Evolutionary conservation across 2,797 vertebrate genomes (phyloP), one percentile per base, ranked within the genome.

Genomic region (Platyrinchus mystaceus): DNA sequence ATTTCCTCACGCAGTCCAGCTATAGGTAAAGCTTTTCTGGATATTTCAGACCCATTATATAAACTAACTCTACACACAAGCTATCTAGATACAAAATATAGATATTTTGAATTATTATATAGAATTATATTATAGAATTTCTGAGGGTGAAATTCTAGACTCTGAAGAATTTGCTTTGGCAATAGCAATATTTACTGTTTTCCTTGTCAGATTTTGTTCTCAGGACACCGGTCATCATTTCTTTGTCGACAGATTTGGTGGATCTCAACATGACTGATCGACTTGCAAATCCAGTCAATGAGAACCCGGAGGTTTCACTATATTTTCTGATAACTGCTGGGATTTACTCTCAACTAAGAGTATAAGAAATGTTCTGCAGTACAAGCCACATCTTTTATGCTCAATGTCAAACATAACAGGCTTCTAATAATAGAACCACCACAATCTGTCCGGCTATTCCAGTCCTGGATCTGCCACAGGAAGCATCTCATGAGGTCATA

Each of bases 361-460:
- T 46, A 9, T 34, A 39, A 87, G 36, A 83, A 84, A 84, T 30
- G 34, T 80, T 74, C 68, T 94, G 74, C 43, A 78, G 39, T 41
- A 90, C 0, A 0, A 92, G 28, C n/a, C 27, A 37, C 22, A 68
- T 80, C 79, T 87, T 89, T 91, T 58, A 78, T 60, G 68, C 30
- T 85, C 84, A 83, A 7, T 63, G 80, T 86, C 87, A 91, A 94
- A 86, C 28, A n/a, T 66, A 88, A 91, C 23, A 75, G 49, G n/a
- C 58, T 96, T 90, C 87, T 93, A 94, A 94, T 70, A 95, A 93
- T 64, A 93, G 92, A 93, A 74, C 22, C 44, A 58, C n/a, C 36
- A 49, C 71, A 89, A 85, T 89, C 84, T 90, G 74, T 83, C 60
- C 77, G 70, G 70, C 55, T 91, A 43, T 92, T 95, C 77, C 75